phyloP scores from a whole-genome alignment of 2,113 vertebrate genomes.

The Xenopus borealis region DNA sequence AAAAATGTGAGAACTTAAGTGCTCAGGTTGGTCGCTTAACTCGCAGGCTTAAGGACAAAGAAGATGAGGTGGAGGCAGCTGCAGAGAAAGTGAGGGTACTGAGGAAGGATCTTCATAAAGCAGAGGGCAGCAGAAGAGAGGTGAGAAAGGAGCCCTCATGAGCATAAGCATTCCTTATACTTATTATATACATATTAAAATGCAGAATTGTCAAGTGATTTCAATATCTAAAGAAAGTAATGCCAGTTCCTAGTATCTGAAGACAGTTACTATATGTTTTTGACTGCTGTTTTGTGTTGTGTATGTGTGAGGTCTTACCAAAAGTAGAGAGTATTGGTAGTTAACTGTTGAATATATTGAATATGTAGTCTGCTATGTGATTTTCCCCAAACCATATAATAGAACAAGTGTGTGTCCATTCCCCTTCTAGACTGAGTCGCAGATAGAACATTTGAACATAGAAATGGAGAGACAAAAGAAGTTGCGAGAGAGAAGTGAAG shows the following conservation, averaged over 20 bases:
- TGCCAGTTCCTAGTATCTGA: no score
- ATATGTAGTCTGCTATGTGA: background rate
- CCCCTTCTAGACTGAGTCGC: constrained; percentile 53
- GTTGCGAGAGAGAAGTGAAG: constrained; percentile 44
- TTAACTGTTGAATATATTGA: no score
- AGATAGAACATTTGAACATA: constrained; percentile 48
- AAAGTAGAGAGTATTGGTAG: no score
- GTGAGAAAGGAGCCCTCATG: constrained; percentile 30
- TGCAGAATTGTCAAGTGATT: background rate
- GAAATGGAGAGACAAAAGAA: constrained; percentile 53
- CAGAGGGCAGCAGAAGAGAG: constrained; percentile 46
- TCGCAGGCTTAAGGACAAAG: constrained; percentile 55
- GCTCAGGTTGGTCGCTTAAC: constrained; percentile 44
- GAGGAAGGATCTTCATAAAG: constrained; percentile 55
- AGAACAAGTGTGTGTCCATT: no score
- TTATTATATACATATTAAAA: background rate
- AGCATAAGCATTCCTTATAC: background rate
- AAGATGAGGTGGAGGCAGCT: constrained; percentile 51
- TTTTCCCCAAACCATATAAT: no score
- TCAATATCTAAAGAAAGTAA: no score
- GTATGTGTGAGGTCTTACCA: no score
- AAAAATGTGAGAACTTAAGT: constrained; percentile 44
- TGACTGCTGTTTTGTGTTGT: no score
- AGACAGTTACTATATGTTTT: no score
- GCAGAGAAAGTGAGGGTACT: constrained; percentile 51